Percentiles rank a stretch among this genome's conserved stretches.
Evolutionary conservation across 2,888 invertebrate genomes (phyloP).

Genomic region (Caenorhabditis sp.): DNA sequence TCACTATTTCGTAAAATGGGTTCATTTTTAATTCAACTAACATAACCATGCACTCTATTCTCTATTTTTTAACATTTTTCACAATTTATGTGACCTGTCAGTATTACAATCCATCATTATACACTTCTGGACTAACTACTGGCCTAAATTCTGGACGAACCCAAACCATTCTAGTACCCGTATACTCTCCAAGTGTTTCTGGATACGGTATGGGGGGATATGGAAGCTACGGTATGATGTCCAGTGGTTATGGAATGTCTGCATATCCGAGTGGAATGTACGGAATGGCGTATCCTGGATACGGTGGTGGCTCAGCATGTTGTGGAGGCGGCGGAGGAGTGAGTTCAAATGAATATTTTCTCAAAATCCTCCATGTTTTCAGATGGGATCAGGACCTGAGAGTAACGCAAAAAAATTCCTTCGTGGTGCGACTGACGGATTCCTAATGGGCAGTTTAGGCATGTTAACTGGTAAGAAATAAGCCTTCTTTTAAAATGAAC

Average conservation of each 20-base stretch:
- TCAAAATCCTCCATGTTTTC: too few species aligned
- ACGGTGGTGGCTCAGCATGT: conserved; percentile 16
- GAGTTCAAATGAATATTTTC: too few species aligned
- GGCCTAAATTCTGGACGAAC: conserved; percentile 13
- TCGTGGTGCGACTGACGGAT: conserved; percentile 36
- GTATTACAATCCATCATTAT: conserved; percentile 25
- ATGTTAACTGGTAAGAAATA: conserved; percentile 25
- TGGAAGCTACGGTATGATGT: not conserved
- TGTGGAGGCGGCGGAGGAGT: conserved; percentile 26
- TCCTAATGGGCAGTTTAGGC: conserved; percentile 41
- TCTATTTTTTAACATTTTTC: conserved; percentile 1
- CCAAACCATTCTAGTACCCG: conserved; percentile 32
- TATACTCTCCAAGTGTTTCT: conserved; percentile 25
- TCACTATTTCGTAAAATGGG: not conserved
- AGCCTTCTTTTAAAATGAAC: not conserved
- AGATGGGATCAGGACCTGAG: conserved; percentile 9
- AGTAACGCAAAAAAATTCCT: conserved; percentile 35
- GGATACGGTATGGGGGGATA: not conserved
- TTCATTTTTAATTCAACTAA: not conserved
- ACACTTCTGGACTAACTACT: not conserved
- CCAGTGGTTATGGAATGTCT: conserved; percentile 13
- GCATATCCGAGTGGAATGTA: conserved; percentile 9
- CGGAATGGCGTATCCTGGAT: conserved; percentile 2
- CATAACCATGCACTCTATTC: not conserved
- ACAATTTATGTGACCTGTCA: conserved; percentile 4